Base-by-base conservation (phyloP, 2,797 vertebrate species). In the Furcifer pardalis region DNA sequence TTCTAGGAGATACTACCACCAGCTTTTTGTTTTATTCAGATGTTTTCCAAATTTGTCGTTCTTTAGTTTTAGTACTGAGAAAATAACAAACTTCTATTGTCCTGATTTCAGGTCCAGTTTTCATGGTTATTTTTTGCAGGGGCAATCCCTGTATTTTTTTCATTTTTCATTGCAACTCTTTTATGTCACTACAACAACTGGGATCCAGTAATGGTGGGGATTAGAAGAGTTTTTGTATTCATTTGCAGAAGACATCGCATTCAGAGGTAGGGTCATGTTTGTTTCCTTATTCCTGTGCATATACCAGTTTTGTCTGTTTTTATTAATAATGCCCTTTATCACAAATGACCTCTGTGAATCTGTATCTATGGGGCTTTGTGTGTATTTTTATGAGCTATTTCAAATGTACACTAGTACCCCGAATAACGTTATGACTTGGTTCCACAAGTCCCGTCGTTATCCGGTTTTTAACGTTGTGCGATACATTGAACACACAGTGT, bases 161-260 rank as follows among this genome's bases (percentile, higher is more conserved):
- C 98, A 46, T 99, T 99, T 95, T 98, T 99, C 95, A 97, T 98
- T 84, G 97, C 94, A 65, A 96, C 98, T 32, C 96, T 99, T 1
- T 89, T 99, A 59, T 98, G 97, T 91, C 98, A 99, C 95, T 98
- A 99, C 95, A 99, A 99, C 96, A 99, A 99, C 96, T 99, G 98
- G 98, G 98, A 99, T 95, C 98, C 98, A 2, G 98, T 98, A 79
- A 97, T 98, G 97, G 97, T 99, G 79, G 98, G 96, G 15, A 95
- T 99, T 86, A 96, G 98, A 93, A 97, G 98, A 94, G 90, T 98
- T 71, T 99, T 98, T 89, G 97, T 97, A 82, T 98, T 99, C 92
- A 95, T 98, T 77, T 99, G 97, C 93, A 96, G 98, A 87, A 98
- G 97, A 93, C 98, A 98, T 92, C 97, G 98, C 69, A 95, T 97